phyloP scores from a whole-genome alignment of 2,888 invertebrate species.

The Cheilosia soror region DNA sequence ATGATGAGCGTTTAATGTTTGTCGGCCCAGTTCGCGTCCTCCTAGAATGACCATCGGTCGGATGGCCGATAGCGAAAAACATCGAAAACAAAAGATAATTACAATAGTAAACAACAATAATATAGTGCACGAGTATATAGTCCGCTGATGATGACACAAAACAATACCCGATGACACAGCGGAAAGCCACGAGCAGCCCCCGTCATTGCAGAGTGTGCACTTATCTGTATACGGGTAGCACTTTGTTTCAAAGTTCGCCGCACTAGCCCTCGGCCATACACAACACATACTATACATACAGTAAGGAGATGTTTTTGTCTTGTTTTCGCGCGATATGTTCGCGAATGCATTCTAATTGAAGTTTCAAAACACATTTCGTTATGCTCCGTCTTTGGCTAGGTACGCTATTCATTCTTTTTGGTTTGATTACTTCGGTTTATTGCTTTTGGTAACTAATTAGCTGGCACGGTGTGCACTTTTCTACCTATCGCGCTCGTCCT shows the following conservation, averaged over 20 bases:
- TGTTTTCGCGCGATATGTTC: conserved; percentile 38
- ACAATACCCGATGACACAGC: conserved; percentile 52
- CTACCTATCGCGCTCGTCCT: neutral
- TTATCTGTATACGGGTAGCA: conserved; percentile 18
- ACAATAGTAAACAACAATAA: conserved; percentile 59
- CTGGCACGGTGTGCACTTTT: conserved; percentile 36
- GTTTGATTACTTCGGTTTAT: conserved; percentile 51
- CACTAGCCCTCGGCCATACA: neutral
- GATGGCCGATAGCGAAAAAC: conserved; percentile 47
- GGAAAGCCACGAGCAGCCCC: conserved; percentile 13
- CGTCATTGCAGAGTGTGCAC: conserved; percentile 26
- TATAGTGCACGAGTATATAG: neutral
- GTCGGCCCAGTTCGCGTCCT: conserved; percentile 31
- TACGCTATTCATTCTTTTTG: neutral
- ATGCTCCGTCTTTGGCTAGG: conserved; percentile 14
- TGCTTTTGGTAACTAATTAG: conserved; percentile 61
- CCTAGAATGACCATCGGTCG: conserved; percentile 38
- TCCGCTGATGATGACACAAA: conserved; percentile 49
- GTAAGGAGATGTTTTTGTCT: conserved; percentile 11
- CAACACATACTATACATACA: neutral
- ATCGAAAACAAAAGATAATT: conserved; percentile 66
- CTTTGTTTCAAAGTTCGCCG: conserved; percentile 40
- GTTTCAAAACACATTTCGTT: conserved; percentile 59
- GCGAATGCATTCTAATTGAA: conserved; percentile 62
- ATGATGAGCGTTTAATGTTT: conserved; percentile 29